phyloP scores from a whole-genome alignment of 2,797 vertebrate genomes.

The Peromyscus melanophrys region DNA sequence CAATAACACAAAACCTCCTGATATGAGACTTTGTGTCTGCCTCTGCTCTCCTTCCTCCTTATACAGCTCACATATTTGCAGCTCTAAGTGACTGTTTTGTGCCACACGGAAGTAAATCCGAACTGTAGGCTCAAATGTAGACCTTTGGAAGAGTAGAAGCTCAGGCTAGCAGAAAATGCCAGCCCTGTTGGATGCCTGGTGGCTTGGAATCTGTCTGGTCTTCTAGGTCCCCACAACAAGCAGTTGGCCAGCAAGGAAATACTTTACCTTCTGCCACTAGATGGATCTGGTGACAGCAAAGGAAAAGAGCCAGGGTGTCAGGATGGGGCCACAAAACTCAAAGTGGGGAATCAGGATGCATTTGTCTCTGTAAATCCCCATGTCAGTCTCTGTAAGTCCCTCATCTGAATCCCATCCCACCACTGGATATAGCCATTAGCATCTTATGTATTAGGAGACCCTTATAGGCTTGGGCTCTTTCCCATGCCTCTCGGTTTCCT shows the following conservation, averaged over 20 bases:
- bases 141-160: conserved; percentile 39
- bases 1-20: conserved; percentile 10
- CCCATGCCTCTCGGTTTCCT: background rate
- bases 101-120: conserved; percentile 72
- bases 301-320: background rate
- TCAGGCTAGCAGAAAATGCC: background rate
- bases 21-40: conserved; percentile 66
- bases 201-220: background rate
- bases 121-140: conserved; percentile 38
- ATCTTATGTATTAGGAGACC: background rate
- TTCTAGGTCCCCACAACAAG: background rate
- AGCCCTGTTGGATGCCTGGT: background rate
- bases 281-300: background rate
- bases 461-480: background rate
- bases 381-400: background rate
- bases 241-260: background rate
- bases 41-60: conserved; percentile 86
- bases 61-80: conserved; percentile 82
- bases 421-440: background rate
- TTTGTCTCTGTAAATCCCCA: background rate
- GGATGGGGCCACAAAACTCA: background rate
- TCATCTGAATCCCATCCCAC: background rate
- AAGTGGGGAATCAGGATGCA: background rate
- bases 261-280: background rate
- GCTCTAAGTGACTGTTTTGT: conserved; percentile 84